Evolutionary conservation across 2,888 invertebrate species (phyloP), one percentile per base, ranked within the genome.

Genomic region (Pristionchus arcanus): DNA sequence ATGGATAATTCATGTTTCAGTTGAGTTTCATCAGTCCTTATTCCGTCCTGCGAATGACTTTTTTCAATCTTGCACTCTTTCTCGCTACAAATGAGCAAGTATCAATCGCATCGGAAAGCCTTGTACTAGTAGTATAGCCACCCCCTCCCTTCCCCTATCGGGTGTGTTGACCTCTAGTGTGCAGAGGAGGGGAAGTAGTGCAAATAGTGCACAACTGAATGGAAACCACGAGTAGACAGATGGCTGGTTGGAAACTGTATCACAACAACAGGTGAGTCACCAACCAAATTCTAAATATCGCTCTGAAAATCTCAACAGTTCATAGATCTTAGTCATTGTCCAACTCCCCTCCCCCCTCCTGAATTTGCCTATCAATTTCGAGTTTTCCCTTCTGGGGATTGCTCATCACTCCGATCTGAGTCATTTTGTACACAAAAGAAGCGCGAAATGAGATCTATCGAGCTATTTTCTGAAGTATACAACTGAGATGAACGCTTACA

Each of bases 401-500:
- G 77, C 77, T 77, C 77, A 77, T 77, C 77, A 59, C 59, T 59
- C 16, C 37, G 11, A 49, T 77, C 49, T 59, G 55, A 84, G 53
- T 59, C 84, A 84, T 59, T 55, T 34, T 55, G 84, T 28, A 84
- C 11, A 84, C 84, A 55, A 5, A 59, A 25, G 59, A 55, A 53
- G 34, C 34, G 77, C 42, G 31, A 53, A 55, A 4, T 55, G 84
- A 19, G 31, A 84, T 53, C 16, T 31, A 31, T 25, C 9, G 15
- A 34, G 31, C 55, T 85, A 11, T 91, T 34, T 28, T 42, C n/a
- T 13, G 25, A 25, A 77, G 15, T 15, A 16, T 71, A 74, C 34
- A 42, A 34, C 90, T n/a, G 87, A 87, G 11, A 9, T 59, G 55
- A 49, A 19, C 25, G 42, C 93, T 92, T 96, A 98, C 98, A 97